Conservation (phyloP, 2,888 invertebrate species). For the Pollenia griseotomentosa region DNA sequence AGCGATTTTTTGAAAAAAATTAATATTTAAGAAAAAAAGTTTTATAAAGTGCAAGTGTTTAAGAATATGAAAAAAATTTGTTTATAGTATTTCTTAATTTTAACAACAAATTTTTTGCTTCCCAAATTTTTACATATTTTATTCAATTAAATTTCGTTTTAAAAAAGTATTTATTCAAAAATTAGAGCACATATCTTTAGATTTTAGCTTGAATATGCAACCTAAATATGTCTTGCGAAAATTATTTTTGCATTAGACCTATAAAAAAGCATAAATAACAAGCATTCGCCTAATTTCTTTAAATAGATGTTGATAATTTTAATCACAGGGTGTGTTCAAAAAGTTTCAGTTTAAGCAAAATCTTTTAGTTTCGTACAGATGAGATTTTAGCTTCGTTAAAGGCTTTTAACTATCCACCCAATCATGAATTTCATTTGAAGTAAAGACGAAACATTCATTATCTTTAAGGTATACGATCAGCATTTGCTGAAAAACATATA, state of each 20-base stretch:
- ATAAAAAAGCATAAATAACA: neutral
- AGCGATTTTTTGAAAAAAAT: no score
- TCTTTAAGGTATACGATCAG: no score
- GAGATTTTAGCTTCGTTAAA: no score
- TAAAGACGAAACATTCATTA: no score
- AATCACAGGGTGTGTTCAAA: neutral
- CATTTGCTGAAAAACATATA: no score
- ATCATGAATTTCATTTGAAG: no score
- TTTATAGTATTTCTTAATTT: no score
- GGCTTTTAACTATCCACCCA: no score
- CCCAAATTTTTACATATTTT: neutral
- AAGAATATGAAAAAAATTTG: no score
- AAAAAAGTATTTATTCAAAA: neutral
- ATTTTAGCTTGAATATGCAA: conserved; percentile 3
- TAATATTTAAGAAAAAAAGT: no score
- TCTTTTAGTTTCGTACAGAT: no score
- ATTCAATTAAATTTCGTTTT: neutral
- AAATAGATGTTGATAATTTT: conserved; percentile 27
- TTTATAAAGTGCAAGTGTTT: no score
- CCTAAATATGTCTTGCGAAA: conserved; percentile 43
- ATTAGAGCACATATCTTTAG: conserved; percentile 2
- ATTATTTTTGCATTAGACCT: conserved; percentile 16
- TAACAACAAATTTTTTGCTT: neutral
- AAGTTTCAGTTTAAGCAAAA: neutral
- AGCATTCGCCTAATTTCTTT: conserved; percentile 33